phyloP scores from a whole-genome alignment of 2,797 vertebrate genomes.

The Myotis vivesi region DNA sequence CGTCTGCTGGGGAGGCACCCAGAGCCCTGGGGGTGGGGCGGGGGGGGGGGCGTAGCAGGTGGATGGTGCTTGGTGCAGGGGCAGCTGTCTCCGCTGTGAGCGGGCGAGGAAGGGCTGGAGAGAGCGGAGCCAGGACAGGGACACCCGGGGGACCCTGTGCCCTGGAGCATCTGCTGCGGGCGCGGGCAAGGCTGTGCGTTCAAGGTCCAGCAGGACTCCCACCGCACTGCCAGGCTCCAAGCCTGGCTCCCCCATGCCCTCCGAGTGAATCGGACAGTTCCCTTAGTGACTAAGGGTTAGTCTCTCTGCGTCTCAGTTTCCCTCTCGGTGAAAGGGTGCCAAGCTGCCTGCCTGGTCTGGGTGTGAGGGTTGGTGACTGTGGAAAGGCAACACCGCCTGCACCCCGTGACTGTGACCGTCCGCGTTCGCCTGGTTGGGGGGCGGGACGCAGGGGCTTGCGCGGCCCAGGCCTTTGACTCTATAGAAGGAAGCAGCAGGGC shows the following conservation, averaged over 20 bases:
- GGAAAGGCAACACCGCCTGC: too few relatives aligned
- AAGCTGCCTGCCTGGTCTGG: not conserved
- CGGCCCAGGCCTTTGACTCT: not conserved
- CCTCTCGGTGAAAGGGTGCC: not conserved
- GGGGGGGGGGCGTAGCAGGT: too few relatives aligned
- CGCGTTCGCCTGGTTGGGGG: too few relatives aligned
- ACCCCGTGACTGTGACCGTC: accelerated
- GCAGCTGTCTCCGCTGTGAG: too few relatives aligned
- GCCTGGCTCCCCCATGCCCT: not conserved
- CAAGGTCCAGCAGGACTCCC: not conserved
- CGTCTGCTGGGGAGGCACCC: not conserved
- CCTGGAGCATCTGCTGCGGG: not conserved
- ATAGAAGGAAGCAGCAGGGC: not conserved
- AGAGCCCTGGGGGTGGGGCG: too few relatives aligned
- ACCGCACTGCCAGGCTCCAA: accelerated
- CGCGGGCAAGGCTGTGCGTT: not conserved
- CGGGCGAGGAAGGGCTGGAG: not conserved
- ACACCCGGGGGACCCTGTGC: not conserved
- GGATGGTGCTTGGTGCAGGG: too few relatives aligned
- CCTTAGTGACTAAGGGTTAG: too few relatives aligned
- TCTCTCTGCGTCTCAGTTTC: not conserved
- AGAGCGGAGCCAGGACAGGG: not conserved
- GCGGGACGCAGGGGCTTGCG: not conserved
- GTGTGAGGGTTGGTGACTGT: not conserved
- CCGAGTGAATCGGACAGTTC: too few relatives aligned